These are phyloP conservation scores for Melangyna quadrimaculata DNA, from an alignment of 2,888 invertebrate species.

Conservation along the genomic window DNA sequence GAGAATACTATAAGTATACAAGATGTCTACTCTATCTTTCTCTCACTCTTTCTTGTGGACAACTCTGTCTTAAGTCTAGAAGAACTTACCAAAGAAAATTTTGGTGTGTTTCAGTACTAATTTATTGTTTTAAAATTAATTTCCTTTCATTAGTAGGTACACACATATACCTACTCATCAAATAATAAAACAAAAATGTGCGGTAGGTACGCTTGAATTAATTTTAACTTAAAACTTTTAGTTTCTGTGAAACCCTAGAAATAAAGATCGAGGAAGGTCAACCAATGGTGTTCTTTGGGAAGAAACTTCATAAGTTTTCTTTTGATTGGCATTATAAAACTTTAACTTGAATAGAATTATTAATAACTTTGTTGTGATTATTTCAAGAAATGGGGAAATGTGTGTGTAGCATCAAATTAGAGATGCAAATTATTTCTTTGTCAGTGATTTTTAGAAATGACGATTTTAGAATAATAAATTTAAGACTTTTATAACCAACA, in stretches of 20 bases:
- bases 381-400: neutral
- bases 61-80: neutral
- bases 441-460: neutral
- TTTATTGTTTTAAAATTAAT: conserved; percentile 54
- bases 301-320: conserved; percentile 4
- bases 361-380: neutral
- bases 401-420: no score
- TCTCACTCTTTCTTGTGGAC: neutral
- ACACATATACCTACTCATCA: neutral
- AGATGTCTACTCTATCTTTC: conserved; percentile 1
- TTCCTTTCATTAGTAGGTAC: conserved; percentile 18
- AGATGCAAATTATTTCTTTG: neutral
- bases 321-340: neutral
- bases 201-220: conserved; percentile 35
- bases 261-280: conserved; percentile 11
- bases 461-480: no score
- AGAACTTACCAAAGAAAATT: neutral
- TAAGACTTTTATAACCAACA: no score
- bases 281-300: neutral
- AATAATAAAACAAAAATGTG: neutral
- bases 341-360: neutral
- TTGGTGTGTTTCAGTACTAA: conserved; percentile 1
- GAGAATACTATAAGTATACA: neutral
- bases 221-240: conserved; percentile 24
- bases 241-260: neutral